A percentile compares a stretch with the other conserved stretches of the same genome.
phyloP scores from a whole-genome alignment of 2,888 invertebrate genomes.

The Panzeria rudis region DNA sequence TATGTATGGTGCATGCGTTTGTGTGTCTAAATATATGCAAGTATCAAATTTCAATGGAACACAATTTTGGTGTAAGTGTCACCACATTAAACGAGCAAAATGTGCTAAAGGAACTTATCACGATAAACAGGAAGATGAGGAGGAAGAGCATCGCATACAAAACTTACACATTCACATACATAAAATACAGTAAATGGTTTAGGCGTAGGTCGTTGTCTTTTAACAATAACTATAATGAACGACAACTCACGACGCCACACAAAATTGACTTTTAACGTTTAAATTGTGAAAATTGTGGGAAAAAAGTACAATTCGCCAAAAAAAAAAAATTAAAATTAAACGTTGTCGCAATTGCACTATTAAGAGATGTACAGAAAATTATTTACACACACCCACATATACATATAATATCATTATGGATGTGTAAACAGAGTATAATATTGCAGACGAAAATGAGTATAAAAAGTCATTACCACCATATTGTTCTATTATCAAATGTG shows the following conservation, averaged over 20 bases:
- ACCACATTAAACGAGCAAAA: conserved; percentile 66
- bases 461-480: conserved; percentile 75
- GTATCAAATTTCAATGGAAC: conserved; percentile 67
- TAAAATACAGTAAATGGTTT: conserved; percentile 41
- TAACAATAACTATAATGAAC: conserved; percentile 65
- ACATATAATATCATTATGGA: conserved; percentile 18
- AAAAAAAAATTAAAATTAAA: conserved; percentile 44
- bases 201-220: conserved; percentile 66
- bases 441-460: conserved; percentile 66
- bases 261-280: conserved; percentile 73
- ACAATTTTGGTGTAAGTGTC: conserved; percentile 66
- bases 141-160: background rate
- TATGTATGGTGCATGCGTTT: background rate
- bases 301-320: conserved; percentile 29
- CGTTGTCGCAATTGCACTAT: conserved; percentile 49
- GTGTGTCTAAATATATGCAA: conserved; percentile 10
- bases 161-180: background rate
- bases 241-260: conserved; percentile 71
- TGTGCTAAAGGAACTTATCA: conserved; percentile 45
- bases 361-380: conserved; percentile 26
- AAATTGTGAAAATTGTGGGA: conserved; percentile 66
- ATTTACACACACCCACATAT: background rate
- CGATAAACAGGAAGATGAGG: background rate
- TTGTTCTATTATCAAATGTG: conserved; percentile 68
- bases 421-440: conserved; percentile 62